Evolutionary conservation across 2,888 invertebrate species (phyloP), one percentile per base, ranked within the genome.

Genomic region (Rhabditoides inermis): DNA sequence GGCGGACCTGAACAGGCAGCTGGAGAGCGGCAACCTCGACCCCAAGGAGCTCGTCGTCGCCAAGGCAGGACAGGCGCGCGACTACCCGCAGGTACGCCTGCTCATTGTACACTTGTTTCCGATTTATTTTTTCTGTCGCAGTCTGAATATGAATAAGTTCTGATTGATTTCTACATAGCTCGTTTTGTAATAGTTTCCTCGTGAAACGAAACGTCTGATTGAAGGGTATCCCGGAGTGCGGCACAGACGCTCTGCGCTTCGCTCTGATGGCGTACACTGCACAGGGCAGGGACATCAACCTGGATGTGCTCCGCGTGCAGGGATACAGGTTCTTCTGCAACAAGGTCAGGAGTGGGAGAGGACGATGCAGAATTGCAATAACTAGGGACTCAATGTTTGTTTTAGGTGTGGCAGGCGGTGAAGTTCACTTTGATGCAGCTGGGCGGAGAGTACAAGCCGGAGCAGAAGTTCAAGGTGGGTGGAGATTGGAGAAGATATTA

Each of bases 281-380:
- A 0, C 89, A 89, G 77, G 84, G 88, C 61, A 83, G 94, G 3
- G 92, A 95, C 78, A 86, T 98, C 73, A 95, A 95, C 82, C 84
- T 99, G 77, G 94, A 98, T 78, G 91, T 99, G 51, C 81, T 86
- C 59, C 85, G 92, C 53, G 88, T 92, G 15, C 89, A 88, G 76
- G 73, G 73, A 50, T 74, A 74, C 44, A 63, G 74, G 45, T 67
- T 63, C 65, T 74, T 75, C 64, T 72, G 74, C 55, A 75, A 74
- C 51, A 74, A 74, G 55, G 61, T 58, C 10, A 20, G 20, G 35
- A 39, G 18, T 40, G n/a, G 18, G 18, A 40, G 20, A 40, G 12
- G 7, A 18, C n/a, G 12, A 7, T n/a, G 15, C 7, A n/a, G 6
- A 7, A 42, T 22, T n/a, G 15, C 3, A 25, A 3, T 10, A 18